Conservation (phyloP, 2,888 invertebrate species). For the Coelopa pilipes region DNA sequence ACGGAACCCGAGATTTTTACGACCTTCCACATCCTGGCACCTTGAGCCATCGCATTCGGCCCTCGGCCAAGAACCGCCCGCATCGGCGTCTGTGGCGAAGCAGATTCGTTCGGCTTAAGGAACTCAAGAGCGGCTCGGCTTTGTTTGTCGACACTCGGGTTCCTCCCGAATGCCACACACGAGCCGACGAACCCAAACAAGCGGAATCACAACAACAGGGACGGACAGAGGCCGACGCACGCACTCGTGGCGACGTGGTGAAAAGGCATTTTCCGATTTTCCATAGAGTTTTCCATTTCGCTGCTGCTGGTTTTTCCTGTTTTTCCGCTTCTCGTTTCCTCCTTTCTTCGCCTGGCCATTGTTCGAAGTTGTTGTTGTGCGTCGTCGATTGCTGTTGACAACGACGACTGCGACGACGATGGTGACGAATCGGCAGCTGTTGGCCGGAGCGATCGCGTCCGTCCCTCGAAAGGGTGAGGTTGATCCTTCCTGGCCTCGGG, state of each 20-base stretch:
- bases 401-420: not conserved
- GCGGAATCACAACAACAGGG: no score
- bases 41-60: conserved; percentile 15
- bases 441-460: not conserved
- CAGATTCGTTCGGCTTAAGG: conserved; percentile 25
- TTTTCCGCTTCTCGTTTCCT: conserved; percentile 9
- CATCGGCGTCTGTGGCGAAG: conserved; percentile 20
- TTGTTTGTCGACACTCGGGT: not conserved
- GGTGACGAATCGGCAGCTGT: conserved; percentile 5
- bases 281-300: not conserved
- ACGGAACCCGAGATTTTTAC: not conserved
- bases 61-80: not conserved
- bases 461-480: not conserved
- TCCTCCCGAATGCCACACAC: not conserved
- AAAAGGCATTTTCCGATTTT: not conserved
- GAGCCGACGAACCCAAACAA: no score
- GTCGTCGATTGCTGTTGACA: not conserved
- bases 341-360: not conserved
- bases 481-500: not conserved
- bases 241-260: not conserved
- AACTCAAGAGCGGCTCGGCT: not conserved
- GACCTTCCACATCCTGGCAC: not conserved
- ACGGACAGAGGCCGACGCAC: not conserved
- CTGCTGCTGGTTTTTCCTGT: not conserved
- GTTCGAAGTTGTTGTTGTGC: conserved; percentile 2